These are phyloP conservation scores for Hydrozoanthus tunicans DNA, from an alignment of 64 coral and sea anemone genomes.

Conservation along the genomic window DNA sequence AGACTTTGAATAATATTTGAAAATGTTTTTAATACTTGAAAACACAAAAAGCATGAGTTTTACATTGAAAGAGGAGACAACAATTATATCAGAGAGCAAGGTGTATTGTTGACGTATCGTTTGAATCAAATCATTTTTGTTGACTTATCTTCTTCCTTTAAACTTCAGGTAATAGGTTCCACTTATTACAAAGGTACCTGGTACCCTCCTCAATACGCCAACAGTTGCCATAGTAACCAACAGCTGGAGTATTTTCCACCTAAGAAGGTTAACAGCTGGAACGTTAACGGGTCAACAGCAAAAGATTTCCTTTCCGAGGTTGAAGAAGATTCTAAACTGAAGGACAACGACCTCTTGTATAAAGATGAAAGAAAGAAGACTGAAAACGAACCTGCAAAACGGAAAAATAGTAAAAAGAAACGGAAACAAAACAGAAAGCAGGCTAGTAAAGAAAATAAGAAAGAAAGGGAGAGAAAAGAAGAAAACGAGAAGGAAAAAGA, in stretches of 20 bases:
- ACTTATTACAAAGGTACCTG: constrained; percentile 18
- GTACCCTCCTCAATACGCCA: not conserved
- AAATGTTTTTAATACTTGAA: too few relatives aligned
- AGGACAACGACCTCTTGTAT: not conserved
- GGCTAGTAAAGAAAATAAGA: constrained; percentile 12
- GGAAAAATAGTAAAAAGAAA: not conserved
- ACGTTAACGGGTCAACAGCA: not conserved
- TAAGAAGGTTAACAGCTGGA: not conserved
- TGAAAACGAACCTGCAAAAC: not conserved
- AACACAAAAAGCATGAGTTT: too few relatives aligned
- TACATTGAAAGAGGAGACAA: too few relatives aligned
- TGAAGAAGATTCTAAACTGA: not conserved
- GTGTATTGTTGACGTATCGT: too few relatives aligned
- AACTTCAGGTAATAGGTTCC: not conserved
- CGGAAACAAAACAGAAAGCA: not conserved
- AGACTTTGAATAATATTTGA: too few relatives aligned
- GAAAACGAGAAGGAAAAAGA: constrained; percentile 48
- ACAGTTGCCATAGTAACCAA: not conserved
- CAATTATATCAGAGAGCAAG: too few relatives aligned
- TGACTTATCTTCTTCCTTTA: too few relatives aligned
- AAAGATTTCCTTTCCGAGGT: not conserved
- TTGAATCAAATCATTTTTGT: too few relatives aligned
- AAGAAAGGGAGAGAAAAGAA: constrained; percentile 25
- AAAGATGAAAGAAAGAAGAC: not conserved
- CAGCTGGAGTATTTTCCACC: not conserved